These are phyloP conservation scores for Trachelus iudaicus DNA, from an alignment of 2,888 invertebrate species.

Conservation along the genomic window DNA sequence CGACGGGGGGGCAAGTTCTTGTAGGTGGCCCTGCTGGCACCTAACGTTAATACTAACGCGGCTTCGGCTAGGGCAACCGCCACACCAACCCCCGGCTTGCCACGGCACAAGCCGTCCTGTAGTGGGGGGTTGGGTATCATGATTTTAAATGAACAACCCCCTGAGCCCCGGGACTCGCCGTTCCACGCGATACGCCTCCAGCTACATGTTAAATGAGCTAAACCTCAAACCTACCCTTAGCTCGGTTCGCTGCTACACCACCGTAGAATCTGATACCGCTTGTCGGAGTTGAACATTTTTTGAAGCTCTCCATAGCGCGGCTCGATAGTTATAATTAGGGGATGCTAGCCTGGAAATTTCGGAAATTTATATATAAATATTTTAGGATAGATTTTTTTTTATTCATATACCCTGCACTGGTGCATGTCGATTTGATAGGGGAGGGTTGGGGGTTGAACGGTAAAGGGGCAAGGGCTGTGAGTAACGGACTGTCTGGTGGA, in stretches of 20 bases:
- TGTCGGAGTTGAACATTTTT: not conserved
- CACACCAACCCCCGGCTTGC: slow-evolving; percentile 10
- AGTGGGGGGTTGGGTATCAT: slow-evolving; percentile 29
- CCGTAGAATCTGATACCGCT: not conserved
- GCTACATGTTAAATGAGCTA: slow-evolving; percentile 7
- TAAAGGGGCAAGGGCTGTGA: slow-evolving; percentile 62
- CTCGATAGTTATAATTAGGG: not conserved
- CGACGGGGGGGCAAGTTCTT: slow-evolving; percentile 46
- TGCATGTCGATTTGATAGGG: slow-evolving; percentile 55
- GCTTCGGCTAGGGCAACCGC: slow-evolving; percentile 2
- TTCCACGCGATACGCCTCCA: not conserved
- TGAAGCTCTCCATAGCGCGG: not conserved
- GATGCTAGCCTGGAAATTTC: not conserved
- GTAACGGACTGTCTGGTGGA: slow-evolving; percentile 63
- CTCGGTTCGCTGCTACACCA: not conserved
- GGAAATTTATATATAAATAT: not conserved
- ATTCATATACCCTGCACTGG: slow-evolving; percentile 33
- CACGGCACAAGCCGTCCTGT: not conserved
- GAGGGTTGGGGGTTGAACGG: slow-evolving; percentile 44
- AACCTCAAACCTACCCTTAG: not conserved
- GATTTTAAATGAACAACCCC: slow-evolving; percentile 54
- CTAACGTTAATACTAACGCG: slow-evolving; percentile 54
- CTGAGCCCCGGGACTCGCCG: not conserved
- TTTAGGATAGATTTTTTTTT: not conserved
- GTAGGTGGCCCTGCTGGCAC: slow-evolving; percentile 48